Evolutionary conservation across 2,888 invertebrate species (phyloP), one percentile per base, ranked within the genome.

Genomic region (Pyralis farinalis): DNA sequence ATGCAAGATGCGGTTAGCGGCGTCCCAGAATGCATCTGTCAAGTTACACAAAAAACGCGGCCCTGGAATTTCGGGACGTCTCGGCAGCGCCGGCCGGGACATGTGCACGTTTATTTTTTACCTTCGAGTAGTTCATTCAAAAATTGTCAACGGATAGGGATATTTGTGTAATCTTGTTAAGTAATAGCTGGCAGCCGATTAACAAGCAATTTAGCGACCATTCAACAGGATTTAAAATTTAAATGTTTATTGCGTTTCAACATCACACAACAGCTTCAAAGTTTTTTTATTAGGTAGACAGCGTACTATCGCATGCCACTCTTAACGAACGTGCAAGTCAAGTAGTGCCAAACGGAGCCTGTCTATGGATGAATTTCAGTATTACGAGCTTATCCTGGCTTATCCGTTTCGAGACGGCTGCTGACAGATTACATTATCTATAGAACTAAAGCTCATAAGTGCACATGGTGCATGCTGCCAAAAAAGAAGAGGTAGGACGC

Each of bases 81-180:
- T 83, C 73, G 53, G 66, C 71, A 73, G 60, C 69, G 60, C 54
- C 72, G 71, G 60, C 54, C 72, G 71, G 63, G 75, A 79, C 84
- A 86, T 64, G 72, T 82, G 86, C 78, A 79, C 71, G 71, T 83
- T 80, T 82, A 80, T 84, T 86, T 86, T 85, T 85, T 74, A 74
- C 60, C 52, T 51, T 56, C 53, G 68, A 66, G 67, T 71, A 71
- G 82, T 68, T 85, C 88, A 88, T 88, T 87, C 86, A 88, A 86
- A 86, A 85, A 81, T 78, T 77, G 80, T 80, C 81, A 75, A 73
- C 81, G 82, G 65, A 75, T 77, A 79, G 74, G 56, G 67, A 75
- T 80, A 86, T 86, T 87, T 85, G 81, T 84, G 82, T 87, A 86
- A 88, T 86, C 86, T 85, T 78, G 81, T 86, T 85, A 81, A 72